Conservation (phyloP, 2,888 invertebrate species). For the Meandrusa payeni region DNA sequence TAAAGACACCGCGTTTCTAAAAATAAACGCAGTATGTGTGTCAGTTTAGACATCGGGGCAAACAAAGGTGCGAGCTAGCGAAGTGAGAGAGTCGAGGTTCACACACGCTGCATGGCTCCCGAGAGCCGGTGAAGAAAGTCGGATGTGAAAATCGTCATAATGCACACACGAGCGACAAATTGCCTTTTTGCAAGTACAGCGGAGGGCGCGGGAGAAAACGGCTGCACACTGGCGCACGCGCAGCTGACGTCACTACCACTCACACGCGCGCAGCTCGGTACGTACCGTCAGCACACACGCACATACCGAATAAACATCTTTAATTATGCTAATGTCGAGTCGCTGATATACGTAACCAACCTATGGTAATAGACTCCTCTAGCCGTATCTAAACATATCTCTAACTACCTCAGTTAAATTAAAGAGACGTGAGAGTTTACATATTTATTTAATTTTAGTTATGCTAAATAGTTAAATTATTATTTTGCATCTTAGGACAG, state of each 20-base stretch:
- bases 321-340: no score
- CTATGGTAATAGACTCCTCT: no score
- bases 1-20: slow-evolving; percentile 34
- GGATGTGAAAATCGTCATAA: slow-evolving; percentile 77
- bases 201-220: slow-evolving; percentile 48
- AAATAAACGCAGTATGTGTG: slow-evolving; percentile 36
- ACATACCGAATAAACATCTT: no score
- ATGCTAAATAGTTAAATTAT: no score
- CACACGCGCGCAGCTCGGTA: slow-evolving; percentile 30
- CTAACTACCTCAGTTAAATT: no score
- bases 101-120: slow-evolving; percentile 32
- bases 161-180: slow-evolving; percentile 55
- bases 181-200: slow-evolving; percentile 56
- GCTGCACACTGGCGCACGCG: slow-evolving; percentile 33
- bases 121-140: slow-evolving; percentile 63
- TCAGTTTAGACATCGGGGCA: slow-evolving; percentile 49
- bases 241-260: slow-evolving; percentile 43
- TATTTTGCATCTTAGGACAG: no score
- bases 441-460: no score
- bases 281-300: slow-evolving; percentile 40
- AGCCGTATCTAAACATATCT: no score
- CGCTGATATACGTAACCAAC: no score
- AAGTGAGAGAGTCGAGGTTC: slow-evolving; percentile 47
- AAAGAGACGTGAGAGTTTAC: no score
- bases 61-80: slow-evolving; percentile 65